These are phyloP conservation scores for Hymenopus coronatus DNA, from an alignment of 2,888 invertebrate genomes.

Conservation along the genomic window DNA sequence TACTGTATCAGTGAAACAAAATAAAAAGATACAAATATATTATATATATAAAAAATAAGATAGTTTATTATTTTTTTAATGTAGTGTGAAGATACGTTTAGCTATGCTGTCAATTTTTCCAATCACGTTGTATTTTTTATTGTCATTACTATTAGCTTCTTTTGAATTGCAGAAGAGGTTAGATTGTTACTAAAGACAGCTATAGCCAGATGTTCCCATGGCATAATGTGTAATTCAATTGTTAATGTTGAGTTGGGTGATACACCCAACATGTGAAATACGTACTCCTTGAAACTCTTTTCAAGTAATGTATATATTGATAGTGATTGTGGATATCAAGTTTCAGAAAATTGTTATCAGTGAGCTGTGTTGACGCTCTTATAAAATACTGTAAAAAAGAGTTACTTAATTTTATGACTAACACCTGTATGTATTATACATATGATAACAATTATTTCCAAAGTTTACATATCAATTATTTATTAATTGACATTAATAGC, in stretches of 20 bases:
- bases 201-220: slow-evolving; percentile 5
- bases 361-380: neutral
- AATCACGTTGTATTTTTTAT: slow-evolving; percentile 20
- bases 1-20: slow-evolving; percentile 21
- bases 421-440: neutral
- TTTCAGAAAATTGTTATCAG: neutral
- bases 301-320: neutral
- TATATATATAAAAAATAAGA: slow-evolving; percentile 26
- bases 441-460: neutral
- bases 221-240: neutral
- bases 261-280: neutral
- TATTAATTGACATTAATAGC: neutral
- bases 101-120: slow-evolving; percentile 27
- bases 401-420: neutral
- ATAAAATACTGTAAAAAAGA: neutral
- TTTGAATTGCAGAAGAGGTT: slow-evolving; percentile 16
- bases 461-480: neutral
- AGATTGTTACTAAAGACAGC: neutral
- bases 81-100: slow-evolving; percentile 32
- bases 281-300: neutral
- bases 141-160: slow-evolving; percentile 19
- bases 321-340: neutral
- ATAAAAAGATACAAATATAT: slow-evolving; percentile 19
- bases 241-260: neutral
- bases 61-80: slow-evolving; percentile 35